These are phyloP conservation scores for Procambarus clarkii DNA, from an alignment of 1,140 invertebrate genomes.

Conservation along the genomic window DNA sequence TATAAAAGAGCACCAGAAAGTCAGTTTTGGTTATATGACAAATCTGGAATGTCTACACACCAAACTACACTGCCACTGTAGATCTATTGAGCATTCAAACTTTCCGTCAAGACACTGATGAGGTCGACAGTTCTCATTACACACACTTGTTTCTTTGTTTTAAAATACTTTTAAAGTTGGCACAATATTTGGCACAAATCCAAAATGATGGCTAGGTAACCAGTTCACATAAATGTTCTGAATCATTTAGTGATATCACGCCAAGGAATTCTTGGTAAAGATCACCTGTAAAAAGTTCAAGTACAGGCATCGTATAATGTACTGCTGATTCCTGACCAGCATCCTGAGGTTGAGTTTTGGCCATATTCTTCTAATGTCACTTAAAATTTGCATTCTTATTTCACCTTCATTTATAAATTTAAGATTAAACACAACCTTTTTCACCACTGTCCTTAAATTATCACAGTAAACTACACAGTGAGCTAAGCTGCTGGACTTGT, in stretches of 20 bases:
- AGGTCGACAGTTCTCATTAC: too few species aligned
- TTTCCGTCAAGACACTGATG: not conserved
- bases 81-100: conserved; percentile 43
- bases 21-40: conserved; percentile 11
- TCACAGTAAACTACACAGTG: not conserved
- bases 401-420: not conserved
- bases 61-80: not conserved
- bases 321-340: conserved; percentile 33
- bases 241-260: not conserved
- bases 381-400: not conserved
- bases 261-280: not conserved
- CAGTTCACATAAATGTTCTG: not conserved
- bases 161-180: conserved; percentile 10
- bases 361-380: not conserved
- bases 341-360: conserved; percentile 61
- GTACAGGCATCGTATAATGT: not conserved
- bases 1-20: not conserved
- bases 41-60: not conserved
- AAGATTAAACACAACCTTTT: conserved; percentile 5
- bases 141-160: not conserved
- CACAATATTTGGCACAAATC: conserved; percentile 34
- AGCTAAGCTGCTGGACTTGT: not conserved
- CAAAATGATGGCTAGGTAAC: not conserved
- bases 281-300: not conserved
- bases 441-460: not conserved